Evolutionary conservation across 2,113 vertebrate species (phyloP).

Genomic region (Ptilorrhoa leucosticta): DNA sequence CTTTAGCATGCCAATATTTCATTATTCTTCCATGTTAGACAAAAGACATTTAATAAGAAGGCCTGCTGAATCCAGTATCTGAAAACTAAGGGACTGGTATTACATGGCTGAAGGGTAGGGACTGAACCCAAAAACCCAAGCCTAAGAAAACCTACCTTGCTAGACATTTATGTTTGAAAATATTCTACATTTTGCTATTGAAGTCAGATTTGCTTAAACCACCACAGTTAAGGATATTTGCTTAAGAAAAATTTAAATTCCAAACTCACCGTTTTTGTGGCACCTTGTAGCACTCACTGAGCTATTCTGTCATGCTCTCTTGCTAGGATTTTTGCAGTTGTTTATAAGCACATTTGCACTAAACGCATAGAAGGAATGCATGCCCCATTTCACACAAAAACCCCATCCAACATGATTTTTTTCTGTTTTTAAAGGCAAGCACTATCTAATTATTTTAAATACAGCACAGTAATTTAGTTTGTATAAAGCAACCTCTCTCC

Average conservation of each 20-base stretch:
- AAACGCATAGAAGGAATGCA: neutral
- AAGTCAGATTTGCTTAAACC: neutral
- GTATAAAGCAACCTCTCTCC: neutral
- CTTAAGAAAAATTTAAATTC: neutral
- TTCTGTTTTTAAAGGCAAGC: neutral
- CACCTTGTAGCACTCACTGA: neutral
- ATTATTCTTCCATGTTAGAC: neutral
- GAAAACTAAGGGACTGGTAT: neutral
- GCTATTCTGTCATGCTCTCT: neutral
- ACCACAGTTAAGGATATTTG: neutral
- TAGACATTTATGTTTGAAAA: neutral
- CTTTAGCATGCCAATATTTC: neutral
- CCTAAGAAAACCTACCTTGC: neutral
- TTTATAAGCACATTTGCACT: neutral
- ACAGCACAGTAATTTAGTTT: neutral
- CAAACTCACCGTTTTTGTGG: neutral
- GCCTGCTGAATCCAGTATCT: neutral
- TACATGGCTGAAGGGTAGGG: neutral
- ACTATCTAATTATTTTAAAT: neutral
- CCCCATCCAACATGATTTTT: neutral
- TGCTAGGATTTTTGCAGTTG: neutral
- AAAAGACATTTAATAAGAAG: neutral
- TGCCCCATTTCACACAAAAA: neutral
- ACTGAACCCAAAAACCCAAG: neutral
- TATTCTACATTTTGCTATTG: neutral